Evolutionary conservation across 1,140 invertebrate genomes (phyloP).

Genomic region (Acromyrmex heyeri): DNA sequence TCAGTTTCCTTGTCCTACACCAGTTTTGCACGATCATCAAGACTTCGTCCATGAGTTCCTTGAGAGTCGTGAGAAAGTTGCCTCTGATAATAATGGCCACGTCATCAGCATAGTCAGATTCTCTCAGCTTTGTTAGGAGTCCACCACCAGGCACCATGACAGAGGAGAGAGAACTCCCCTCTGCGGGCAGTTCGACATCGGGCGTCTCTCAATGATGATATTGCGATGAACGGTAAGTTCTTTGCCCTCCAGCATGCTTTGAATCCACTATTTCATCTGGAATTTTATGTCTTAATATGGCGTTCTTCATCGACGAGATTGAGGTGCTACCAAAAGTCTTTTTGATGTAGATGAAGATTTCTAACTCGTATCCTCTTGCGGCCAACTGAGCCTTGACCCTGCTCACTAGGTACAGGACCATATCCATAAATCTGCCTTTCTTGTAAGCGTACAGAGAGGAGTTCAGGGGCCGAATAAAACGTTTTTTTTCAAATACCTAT

Average conservation of each 20-base stretch:
- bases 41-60: too few relatives aligned
- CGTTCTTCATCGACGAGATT: rapidly evolving
- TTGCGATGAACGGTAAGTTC: not conserved
- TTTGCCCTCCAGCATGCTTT: not conserved
- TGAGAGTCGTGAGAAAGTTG: too few relatives aligned
- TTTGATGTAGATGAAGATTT: not conserved
- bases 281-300: not conserved
- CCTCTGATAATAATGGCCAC: too few relatives aligned
- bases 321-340: not conserved
- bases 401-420: not conserved
- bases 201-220: rapidly evolving
- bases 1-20: too few relatives aligned
- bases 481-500: too few relatives aligned
- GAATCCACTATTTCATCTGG: not conserved
- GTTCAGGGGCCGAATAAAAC: too few relatives aligned
- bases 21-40: too few relatives aligned
- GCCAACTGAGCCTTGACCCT: not conserved
- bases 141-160: too few relatives aligned
- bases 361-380: not conserved
- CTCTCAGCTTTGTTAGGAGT: too few relatives aligned
- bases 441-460: not conserved
- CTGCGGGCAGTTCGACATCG: not conserved
- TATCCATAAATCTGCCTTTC: not conserved
- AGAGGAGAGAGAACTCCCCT: too few relatives aligned
- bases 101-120: too few relatives aligned